Evolutionary conservation across 2,888 invertebrate species (phyloP).

Genomic region (Epinotia bilunana): DNA sequence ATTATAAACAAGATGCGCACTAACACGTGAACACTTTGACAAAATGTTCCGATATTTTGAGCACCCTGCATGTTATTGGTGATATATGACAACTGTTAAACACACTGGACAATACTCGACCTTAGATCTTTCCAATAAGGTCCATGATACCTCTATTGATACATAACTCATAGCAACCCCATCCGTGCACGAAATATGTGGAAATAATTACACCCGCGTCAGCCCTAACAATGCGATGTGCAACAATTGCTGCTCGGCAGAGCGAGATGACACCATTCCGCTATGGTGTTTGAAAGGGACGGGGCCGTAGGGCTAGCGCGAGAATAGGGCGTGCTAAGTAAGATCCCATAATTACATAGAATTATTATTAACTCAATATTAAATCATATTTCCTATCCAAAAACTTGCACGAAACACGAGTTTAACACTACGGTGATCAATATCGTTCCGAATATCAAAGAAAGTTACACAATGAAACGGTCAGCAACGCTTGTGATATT

Average conservation of each 20-base stretch:
- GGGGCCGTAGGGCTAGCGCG: background rate
- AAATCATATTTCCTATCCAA: background rate
- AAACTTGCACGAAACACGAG: background rate
- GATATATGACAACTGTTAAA: too few relatives aligned
- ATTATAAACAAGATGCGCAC: too few relatives aligned
- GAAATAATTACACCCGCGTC: constrained; percentile 5
- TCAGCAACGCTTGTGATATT: background rate
- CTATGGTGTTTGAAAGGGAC: constrained; percentile 4
- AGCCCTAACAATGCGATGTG: constrained; percentile 21
- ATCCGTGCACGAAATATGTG: background rate
- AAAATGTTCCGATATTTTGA: too few relatives aligned
- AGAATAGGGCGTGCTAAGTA: background rate
- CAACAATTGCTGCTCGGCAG: background rate
- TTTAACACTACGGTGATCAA: too few relatives aligned
- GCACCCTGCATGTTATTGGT: too few relatives aligned
- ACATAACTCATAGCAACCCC: constrained; percentile 3
- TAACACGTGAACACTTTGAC: too few relatives aligned
- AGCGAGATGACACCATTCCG: background rate
- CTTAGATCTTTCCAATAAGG: background rate
- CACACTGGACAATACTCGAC: background rate
- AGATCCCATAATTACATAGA: background rate
- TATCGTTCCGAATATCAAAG: too few relatives aligned
- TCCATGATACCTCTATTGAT: background rate
- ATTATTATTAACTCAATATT: background rate
- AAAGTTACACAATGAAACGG: background rate